These are phyloP conservation scores for Charina bottae DNA, from an alignment of 2,113 vertebrate species.

Conservation along the genomic window DNA sequence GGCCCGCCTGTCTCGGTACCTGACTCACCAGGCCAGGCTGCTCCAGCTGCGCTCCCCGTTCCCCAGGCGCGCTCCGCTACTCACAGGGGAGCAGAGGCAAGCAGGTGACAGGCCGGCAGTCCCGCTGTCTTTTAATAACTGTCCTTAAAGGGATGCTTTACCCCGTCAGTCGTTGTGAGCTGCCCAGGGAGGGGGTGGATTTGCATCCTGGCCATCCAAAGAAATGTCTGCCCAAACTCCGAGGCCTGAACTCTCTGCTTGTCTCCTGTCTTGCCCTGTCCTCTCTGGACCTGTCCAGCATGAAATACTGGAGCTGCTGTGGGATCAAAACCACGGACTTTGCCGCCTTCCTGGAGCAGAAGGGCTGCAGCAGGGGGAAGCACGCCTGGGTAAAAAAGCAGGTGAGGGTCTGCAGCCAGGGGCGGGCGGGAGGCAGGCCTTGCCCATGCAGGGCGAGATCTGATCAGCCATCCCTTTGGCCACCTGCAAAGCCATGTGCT, in stretches of 20 bases:
- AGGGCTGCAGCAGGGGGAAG: conserved; percentile 84
- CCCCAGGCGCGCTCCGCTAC: background rate
- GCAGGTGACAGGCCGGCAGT: background rate
- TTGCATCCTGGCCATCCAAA: background rate
- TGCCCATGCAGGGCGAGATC: background rate
- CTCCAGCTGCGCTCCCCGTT: background rate
- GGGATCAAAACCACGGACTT: conserved; percentile 89
- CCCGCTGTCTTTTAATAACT: background rate
- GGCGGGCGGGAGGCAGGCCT: background rate
- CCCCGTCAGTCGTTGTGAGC: background rate
- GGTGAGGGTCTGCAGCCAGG: conserved; percentile 66
- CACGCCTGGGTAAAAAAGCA: conserved; percentile 86
- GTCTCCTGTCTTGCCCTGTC: background rate
- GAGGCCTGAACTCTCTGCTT: background rate
- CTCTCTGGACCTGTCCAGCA: conserved; percentile 67
- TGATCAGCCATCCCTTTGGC: too few relatives aligned
- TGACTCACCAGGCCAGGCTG: background rate
- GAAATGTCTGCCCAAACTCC: background rate
- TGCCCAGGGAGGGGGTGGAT: rapidly evolving
- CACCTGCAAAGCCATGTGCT: background rate
- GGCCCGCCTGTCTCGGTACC: background rate
- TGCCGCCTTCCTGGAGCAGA: conserved; percentile 90
- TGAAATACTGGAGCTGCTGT: conserved; percentile 98
- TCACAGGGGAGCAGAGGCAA: background rate
- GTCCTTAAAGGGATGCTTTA: background rate